These are phyloP conservation scores for Cephus rjabovi DNA, from an alignment of 2,888 invertebrate species.

Conservation along the genomic window DNA sequence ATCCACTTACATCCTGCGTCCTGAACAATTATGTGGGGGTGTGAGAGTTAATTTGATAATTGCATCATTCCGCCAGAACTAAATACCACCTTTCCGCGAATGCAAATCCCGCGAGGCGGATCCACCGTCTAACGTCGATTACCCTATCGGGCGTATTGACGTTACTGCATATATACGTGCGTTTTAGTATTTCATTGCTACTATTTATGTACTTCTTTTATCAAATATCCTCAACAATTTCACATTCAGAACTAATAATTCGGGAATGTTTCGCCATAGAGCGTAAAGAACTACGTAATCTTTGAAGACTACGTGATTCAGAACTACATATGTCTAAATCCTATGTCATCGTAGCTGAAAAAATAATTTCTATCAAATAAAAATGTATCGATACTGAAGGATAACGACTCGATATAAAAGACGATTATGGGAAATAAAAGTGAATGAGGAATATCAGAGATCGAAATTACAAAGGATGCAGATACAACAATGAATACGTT, in stretches of 20 bases:
- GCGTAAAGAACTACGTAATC: too few species aligned
- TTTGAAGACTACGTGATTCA: not conserved
- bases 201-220: not conserved
- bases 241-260: not conserved
- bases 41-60: constrained; percentile 62
- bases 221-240: not conserved
- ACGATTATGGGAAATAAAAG: not conserved
- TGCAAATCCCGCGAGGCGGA: constrained; percentile 42
- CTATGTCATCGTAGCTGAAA: too few species aligned
- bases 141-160: not conserved
- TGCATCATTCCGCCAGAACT: constrained; percentile 55
- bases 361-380: not conserved
- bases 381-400: not conserved
- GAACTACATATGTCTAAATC: too few species aligned
- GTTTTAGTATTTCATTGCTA: not conserved
- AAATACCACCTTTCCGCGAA: constrained; percentile 58
- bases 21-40: constrained; percentile 45
- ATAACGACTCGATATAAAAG: not conserved
- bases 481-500: not conserved
- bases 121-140: not conserved
- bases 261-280: not conserved
- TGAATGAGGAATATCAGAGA: not conserved
- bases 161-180: not conserved
- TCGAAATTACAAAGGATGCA: not conserved
- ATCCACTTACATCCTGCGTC: constrained; percentile 57